A percentile compares a stretch with the other conserved stretches of the same genome.
phyloP scores from a whole-genome alignment of 2,888 invertebrate genomes.

The Rhyacophila evoluta region DNA sequence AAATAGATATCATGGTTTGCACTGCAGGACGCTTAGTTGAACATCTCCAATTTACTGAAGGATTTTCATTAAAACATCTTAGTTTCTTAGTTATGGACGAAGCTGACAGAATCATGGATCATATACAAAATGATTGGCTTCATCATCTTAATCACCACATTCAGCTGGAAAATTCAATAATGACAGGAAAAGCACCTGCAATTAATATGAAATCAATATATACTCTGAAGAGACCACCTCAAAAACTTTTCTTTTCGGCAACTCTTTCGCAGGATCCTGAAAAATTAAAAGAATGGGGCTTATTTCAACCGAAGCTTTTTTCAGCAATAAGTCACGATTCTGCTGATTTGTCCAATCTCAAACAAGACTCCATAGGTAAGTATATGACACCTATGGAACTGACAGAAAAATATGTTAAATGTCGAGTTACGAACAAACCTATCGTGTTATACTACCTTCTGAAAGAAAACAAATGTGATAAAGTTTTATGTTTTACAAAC shows the following conservation, averaged over 20 bases:
- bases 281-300: slow-evolving; percentile 86
- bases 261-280: slow-evolving; percentile 97
- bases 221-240: slow-evolving; percentile 72
- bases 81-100: slow-evolving; percentile 94
- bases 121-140: slow-evolving; percentile 92
- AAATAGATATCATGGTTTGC: slow-evolving; percentile 88
- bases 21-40: slow-evolving; percentile 95
- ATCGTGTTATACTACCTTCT: slow-evolving; percentile 81
- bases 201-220: slow-evolving; percentile 68
- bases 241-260: slow-evolving; percentile 97
- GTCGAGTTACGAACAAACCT: slow-evolving; percentile 80
- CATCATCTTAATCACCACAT: slow-evolving; percentile 82
- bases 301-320: slow-evolving; percentile 94
- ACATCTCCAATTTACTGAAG: slow-evolving; percentile 87
- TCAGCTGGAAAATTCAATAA: slow-evolving; percentile 68
- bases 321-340: slow-evolving; percentile 72
- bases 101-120: slow-evolving; percentile 95
- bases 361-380: slow-evolving; percentile 68
- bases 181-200: slow-evolving; percentile 66
- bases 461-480: slow-evolving; percentile 74
- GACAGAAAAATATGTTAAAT: slow-evolving; percentile 76
- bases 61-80: slow-evolving; percentile 78
- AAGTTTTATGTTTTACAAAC: slow-evolving; percentile 91
- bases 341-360: slow-evolving; percentile 56
- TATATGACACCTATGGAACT: slow-evolving; percentile 87